These are phyloP conservation scores for Sander vitreus DNA, from an alignment of 2,113 vertebrate genomes.

Conservation along the genomic window DNA sequence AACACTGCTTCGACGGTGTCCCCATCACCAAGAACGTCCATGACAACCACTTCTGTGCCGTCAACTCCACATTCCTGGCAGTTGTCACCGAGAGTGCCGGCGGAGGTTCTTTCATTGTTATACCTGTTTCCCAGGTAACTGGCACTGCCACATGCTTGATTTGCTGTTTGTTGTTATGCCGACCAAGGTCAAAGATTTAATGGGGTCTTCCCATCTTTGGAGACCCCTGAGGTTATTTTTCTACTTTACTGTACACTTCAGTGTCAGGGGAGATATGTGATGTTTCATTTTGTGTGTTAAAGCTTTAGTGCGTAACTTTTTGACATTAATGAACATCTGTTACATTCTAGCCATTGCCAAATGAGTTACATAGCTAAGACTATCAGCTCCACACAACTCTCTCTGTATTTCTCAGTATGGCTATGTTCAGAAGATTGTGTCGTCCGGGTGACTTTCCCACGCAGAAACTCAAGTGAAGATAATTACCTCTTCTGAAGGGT, in stretches of 20 bases:
- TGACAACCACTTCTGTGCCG: conserved; percentile 98
- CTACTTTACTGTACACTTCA: neutral
- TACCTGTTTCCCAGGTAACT: conserved; percentile 93
- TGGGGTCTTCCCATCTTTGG: neutral
- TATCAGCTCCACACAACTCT: no score
- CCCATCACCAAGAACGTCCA: conserved; percentile 99
- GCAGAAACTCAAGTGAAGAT: no score
- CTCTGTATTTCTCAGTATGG: no score
- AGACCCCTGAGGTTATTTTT: neutral
- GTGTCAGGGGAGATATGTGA: neutral
- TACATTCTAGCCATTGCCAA: no score
- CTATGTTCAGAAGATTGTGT: no score
- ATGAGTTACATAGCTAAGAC: no score
- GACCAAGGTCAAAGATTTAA: neutral
- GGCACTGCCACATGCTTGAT: neutral
- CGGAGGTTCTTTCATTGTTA: conserved; percentile 94
- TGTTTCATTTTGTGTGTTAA: neutral
- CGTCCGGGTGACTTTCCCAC: no score
- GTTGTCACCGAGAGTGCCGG: conserved; percentile 95
- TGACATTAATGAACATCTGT: no score
- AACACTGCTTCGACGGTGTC: conserved; percentile 96
- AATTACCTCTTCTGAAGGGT: no score
- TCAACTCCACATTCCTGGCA: conserved; percentile 94
- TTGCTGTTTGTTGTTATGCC: neutral
- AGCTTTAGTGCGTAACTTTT: no score